Evolutionary conservation across 2,113 vertebrate genomes (phyloP).

Genomic region (Hydrochoerus hydrochaeris): DNA sequence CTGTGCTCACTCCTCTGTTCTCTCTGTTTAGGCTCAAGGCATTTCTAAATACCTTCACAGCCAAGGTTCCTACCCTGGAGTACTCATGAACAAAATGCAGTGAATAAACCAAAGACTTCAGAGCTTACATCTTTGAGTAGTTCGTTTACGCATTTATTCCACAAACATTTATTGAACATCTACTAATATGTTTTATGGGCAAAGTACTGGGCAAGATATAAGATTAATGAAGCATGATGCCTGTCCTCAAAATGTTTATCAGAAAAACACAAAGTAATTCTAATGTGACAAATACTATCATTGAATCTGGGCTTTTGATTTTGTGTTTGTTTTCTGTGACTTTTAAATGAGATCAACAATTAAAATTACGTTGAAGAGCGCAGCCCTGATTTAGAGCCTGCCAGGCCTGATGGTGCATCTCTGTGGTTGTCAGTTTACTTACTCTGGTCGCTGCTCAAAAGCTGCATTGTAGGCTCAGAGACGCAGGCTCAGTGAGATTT

Average conservation of each 20-base stretch:
- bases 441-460: not conserved
- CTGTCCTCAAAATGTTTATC: not conserved
- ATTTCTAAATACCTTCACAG: not conserved
- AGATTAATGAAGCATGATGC: not conserved
- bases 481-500: not conserved
- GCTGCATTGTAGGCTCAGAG: not conserved
- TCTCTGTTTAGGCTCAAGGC: not conserved
- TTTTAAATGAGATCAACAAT: not conserved
- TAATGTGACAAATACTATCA: not conserved
- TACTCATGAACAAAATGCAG: not conserved
- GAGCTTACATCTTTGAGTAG: not conserved
- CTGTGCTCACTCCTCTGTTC: not conserved
- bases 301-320: not conserved
- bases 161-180: not conserved
- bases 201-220: too few species aligned
- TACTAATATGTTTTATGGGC: not conserved
- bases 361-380: not conserved
- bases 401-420: not conserved
- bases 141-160: not conserved
- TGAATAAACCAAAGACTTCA: not conserved
- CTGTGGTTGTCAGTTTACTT: fast-evolving
- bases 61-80: not conserved
- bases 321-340: not conserved
- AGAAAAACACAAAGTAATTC: not conserved
- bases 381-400: not conserved